Conservation (phyloP, 1,140 invertebrate genomes). For the Halictus rubicundus region DNA sequence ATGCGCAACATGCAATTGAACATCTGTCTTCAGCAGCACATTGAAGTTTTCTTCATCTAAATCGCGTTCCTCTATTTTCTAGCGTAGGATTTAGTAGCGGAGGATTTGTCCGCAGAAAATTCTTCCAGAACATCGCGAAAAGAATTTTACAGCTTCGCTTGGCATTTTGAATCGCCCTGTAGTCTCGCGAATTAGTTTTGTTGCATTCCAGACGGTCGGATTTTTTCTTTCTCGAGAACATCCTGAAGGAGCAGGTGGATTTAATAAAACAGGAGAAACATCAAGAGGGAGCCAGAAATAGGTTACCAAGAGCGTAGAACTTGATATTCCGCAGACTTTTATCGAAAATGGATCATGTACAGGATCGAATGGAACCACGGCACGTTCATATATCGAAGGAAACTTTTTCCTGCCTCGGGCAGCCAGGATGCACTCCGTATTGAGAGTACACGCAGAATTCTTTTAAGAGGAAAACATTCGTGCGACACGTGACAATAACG, state of each 20-base stretch:
- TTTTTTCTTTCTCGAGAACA: too few species aligned
- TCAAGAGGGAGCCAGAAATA: slow-evolving; percentile 19
- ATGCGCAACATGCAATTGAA: too few species aligned
- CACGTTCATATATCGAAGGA: slow-evolving; percentile 44
- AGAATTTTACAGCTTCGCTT: too few species aligned
- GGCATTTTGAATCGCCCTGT: too few species aligned
- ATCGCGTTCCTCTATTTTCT: too few species aligned
- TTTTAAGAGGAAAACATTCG: slow-evolving; percentile 60
- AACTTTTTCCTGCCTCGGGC: slow-evolving; percentile 48
- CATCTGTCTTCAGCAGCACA: too few species aligned
- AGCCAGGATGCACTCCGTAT: slow-evolving; percentile 50
- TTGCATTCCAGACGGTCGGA: neutral
- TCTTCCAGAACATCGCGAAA: too few species aligned
- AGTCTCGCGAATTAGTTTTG: neutral
- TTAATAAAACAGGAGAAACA: slow-evolving; percentile 1
- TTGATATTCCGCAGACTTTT: slow-evolving; percentile 56
- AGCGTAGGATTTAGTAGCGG: too few species aligned
- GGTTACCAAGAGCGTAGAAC: slow-evolving; percentile 43
- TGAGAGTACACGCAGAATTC: slow-evolving; percentile 45
- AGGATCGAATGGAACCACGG: slow-evolving; percentile 50
- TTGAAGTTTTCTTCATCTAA: too few species aligned
- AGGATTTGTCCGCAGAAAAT: too few species aligned
- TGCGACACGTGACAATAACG: slow-evolving; percentile 74
- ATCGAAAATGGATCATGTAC: slow-evolving; percentile 61
- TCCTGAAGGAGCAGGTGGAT: neutral